Evolutionary conservation across 2,113 vertebrate genomes (phyloP), one percentile per base, ranked within the genome.

Genomic region (Verasper variegatus): DNA sequence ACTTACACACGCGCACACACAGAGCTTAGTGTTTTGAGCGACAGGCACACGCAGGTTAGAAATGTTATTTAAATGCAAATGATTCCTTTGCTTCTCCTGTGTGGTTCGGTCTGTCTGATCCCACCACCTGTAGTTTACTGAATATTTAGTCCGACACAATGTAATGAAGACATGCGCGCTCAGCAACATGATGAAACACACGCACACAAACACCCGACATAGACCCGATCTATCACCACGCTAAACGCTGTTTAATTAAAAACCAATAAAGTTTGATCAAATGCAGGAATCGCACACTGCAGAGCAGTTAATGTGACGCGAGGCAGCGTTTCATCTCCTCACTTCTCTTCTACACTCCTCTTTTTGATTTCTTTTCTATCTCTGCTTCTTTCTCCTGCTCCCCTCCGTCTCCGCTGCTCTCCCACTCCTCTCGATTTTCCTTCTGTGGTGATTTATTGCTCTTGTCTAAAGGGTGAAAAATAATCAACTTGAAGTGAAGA

Each of bases 51-150:
- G 26, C 18, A 3, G 37, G 27, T 54, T 75, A 75, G 81, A 87
- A 90, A 92, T 31, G 91, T 92, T 94, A 94, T 94, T 93, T 93
- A 93, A 93, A 94, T 94, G 92, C 83, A 92, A 94, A 94, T 94
- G 75, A 90, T 83, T 86, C 79, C 83, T 91, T 87, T 81, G 76
- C 87, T 67, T 87, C 78, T 90, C 76, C 80, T 84, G 88, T 90
- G 91, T 88, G 82, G 80, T 85, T 84, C 79, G 68, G 72, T 91
- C 82, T 80, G 78, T 87, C 78, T 91, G 80, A 90, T 89, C 88
- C 78, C 60, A 67, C 91, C 87, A 87, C 91, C 92, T 90, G 89
- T 88, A 89, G 91, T 89, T 88, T 76, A 65, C 82, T 68, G 82
- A 82, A 89, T 79, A 89, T 87, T 89, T 83, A 77, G 66, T 66